These are phyloP conservation scores for Nymphalis urticae DNA, from an alignment of 2,888 invertebrate species.

Conservation along the genomic window DNA sequence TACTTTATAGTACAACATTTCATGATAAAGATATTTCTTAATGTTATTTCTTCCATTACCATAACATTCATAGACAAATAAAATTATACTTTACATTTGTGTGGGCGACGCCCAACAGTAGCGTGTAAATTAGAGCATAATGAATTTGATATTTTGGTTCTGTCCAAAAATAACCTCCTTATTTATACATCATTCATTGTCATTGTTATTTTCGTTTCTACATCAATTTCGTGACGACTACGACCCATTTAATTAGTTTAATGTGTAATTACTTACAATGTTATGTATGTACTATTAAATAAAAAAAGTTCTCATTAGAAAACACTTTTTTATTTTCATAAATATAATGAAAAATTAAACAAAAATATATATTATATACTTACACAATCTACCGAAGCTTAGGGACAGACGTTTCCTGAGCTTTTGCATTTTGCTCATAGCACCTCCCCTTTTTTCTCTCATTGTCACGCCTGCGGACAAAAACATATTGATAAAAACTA, in stretches of 20 bases:
- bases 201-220: slow-evolving; percentile 18
- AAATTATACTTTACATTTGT: slow-evolving; percentile 4
- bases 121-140: slow-evolving; percentile 8
- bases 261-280: slow-evolving; percentile 10
- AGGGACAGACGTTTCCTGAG: slow-evolving; percentile 96
- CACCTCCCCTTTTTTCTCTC: slow-evolving; percentile 95
- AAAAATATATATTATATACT: slow-evolving; percentile 77
- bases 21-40: too few relatives aligned
- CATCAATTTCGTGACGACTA: slow-evolving; percentile 9
- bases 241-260: slow-evolving; percentile 19
- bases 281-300: background rate
- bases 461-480: slow-evolving; percentile 89
- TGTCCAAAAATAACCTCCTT: slow-evolving; percentile 32
- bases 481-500: slow-evolving; percentile 46
- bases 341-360: background rate
- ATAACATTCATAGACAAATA: slow-evolving; percentile 11
- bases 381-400: slow-evolving; percentile 97
- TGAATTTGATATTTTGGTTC: slow-evolving; percentile 22
- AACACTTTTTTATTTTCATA: background rate
- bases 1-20: too few relatives aligned
- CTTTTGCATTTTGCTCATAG: slow-evolving; percentile 95
- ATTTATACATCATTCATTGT: slow-evolving; percentile 32
- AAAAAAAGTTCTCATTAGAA: background rate
- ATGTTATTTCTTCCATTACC: background rate
- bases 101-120: slow-evolving; percentile 12